Evolutionary conservation across 2,113 vertebrate species (phyloP).

Genomic region (Lampris megalopsis): DNA sequence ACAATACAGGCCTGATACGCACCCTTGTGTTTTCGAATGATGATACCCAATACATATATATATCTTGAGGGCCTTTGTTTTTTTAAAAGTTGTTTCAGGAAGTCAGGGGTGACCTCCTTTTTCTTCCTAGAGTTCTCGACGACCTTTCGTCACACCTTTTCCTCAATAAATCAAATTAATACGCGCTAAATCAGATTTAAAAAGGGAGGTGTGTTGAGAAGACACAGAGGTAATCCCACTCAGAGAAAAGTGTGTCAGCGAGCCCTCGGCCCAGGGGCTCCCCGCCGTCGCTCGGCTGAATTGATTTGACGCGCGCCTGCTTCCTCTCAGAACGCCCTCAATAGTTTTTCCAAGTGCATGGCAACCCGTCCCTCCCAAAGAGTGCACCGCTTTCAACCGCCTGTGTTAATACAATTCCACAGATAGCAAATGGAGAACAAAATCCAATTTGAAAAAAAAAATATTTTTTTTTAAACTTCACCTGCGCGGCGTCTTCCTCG

Average conservation of each 20-base stretch:
- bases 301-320: constrained; percentile 67
- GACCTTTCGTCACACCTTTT: constrained; percentile 60
- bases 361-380: constrained; percentile 38
- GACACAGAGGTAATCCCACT: constrained; percentile 55
- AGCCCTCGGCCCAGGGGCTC: constrained; percentile 37
- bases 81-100: constrained; percentile 49
- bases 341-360: constrained; percentile 28
- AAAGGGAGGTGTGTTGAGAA: constrained; percentile 43
- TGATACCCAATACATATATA: background rate
- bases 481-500: constrained; percentile 54
- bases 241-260: constrained; percentile 61
- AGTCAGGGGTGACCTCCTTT: constrained; percentile 28
- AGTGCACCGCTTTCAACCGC: constrained; percentile 42
- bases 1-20: constrained; percentile 27
- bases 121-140: constrained; percentile 16
- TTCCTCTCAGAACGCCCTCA: constrained; percentile 52
- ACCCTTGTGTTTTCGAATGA: background rate
- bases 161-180: constrained; percentile 58
- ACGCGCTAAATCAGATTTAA: constrained; percentile 63
- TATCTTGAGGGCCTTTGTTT: background rate
- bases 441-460: constrained; percentile 73
- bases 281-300: constrained; percentile 54
- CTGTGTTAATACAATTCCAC: constrained; percentile 60
- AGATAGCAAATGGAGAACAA: constrained; percentile 60
- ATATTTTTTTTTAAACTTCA: constrained; percentile 54